phyloP scores from a whole-genome alignment of 2,888 invertebrate species.

The Aleiodes leptofemur region DNA sequence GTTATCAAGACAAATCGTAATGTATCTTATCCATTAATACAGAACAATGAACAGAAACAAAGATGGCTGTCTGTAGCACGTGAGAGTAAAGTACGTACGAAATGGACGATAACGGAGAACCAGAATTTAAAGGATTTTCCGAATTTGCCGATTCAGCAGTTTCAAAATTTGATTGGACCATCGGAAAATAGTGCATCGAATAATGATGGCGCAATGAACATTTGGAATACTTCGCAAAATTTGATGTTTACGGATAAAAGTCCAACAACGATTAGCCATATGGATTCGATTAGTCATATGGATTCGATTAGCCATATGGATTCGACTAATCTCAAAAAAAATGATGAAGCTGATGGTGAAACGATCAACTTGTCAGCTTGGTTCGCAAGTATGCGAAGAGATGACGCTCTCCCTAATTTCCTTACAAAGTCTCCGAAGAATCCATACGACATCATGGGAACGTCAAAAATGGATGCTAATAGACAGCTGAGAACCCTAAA shows the following conservation, averaged over 20 bases:
- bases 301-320: constrained; percentile 71
- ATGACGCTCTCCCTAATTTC: constrained; percentile 2
- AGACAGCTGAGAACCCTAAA: constrained; percentile 66
- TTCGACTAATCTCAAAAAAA: constrained; percentile 56
- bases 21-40: constrained; percentile 10
- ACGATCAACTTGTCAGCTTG: constrained; percentile 69
- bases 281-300: constrained; percentile 61
- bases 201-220: constrained; percentile 7
- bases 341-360: constrained; percentile 61
- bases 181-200: not conserved
- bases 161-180: not conserved
- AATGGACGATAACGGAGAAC: constrained; percentile 70
- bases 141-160: constrained; percentile 1
- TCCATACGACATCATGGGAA: constrained; percentile 59
- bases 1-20: constrained; percentile 14
- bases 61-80: constrained; percentile 54
- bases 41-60: constrained; percentile 35
- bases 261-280: constrained; percentile 66
- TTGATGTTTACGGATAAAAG: constrained; percentile 32
- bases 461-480: constrained; percentile 66
- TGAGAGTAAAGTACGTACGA: constrained; percentile 67
- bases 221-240: constrained; percentile 37
- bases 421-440: constrained; percentile 49
- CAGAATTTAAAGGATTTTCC: constrained; percentile 46
- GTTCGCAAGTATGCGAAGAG: constrained; percentile 70